Base-by-base conservation (phyloP, 2,888 invertebrate genomes). In the Rhodophaea formosa region DNA sequence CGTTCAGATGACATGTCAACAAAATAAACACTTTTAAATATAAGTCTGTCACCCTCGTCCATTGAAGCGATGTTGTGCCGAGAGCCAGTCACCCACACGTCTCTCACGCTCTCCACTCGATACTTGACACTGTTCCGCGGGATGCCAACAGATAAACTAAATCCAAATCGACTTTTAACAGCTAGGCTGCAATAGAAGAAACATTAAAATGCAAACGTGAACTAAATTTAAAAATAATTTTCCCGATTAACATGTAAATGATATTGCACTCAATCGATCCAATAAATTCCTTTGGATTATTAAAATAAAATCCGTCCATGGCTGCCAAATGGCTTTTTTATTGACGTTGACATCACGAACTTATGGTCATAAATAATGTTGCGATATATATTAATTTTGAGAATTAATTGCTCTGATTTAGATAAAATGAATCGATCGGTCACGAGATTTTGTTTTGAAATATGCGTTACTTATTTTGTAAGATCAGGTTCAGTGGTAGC, bases 81-180 rank as follows among this genome's bases (percentile, higher is more conserved):
- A 14, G 29, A 43, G 55, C 47, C 8, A 29, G 57, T 59, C 69
- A 62, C 66, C 62, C 66, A 69, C 65, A 58, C 51, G 30, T 56
- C 55, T 65, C 65, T 62, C 63, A 64, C 64, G 54, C 56, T 62
- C 64, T 63, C 60, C 15, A 59, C 42, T 57, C 55, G 53, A 57
- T 62, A 62, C 66, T 68, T 66, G 65, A 63, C 64, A 61, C 59
- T 45, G 52, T 65, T 64, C 51, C 44, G 52, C 45, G 51, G 39
- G 53, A 60, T 54, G 23, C 58, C 35, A 53, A 54, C 45, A 32
- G 45, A 17, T 57, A 30, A 59, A 55, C 51, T 56, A 35, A 49
- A 54, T 39, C 54, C 30, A 43, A 47, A 46, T 43, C 23, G 43
- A 56, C 23, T 29, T 12, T 49, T 55, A 32, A 55, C 15, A 55